Conservation (phyloP, 2,113 vertebrate species). For the Hippocampus guttulatus region DNA sequence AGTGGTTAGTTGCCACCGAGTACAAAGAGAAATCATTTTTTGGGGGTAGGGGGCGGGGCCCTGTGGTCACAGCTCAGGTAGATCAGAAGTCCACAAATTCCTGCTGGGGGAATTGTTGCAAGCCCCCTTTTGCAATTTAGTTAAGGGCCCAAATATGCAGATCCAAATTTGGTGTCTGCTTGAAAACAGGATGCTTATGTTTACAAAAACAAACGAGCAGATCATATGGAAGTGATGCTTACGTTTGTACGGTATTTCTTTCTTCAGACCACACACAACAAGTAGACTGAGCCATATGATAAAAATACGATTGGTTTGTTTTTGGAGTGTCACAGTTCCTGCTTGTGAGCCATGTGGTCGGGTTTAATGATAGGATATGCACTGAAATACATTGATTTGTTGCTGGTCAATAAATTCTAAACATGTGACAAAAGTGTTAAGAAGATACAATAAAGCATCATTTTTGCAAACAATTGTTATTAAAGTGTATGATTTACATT, state of each 20-base stretch:
- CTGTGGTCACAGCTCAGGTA: neutral
- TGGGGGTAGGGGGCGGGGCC: too few relatives aligned
- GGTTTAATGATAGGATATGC: neutral
- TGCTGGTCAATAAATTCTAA: constrained; percentile 54
- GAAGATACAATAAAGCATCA: neutral
- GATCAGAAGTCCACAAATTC: neutral
- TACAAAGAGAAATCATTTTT: too few relatives aligned
- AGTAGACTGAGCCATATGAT: constrained; percentile 3
- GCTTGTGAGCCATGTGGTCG: constrained; percentile 5
- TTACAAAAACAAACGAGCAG: constrained; percentile 39
- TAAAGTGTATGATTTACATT: neutral
- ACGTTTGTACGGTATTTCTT: neutral
- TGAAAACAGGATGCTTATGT: constrained; percentile 23
- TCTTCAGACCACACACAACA: neutral
- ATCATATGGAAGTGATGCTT: neutral
- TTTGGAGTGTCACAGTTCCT: constrained; percentile 35
- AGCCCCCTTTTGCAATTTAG: neutral
- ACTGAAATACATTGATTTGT: constrained; percentile 36
- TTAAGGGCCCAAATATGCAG: neutral
- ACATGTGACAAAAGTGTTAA: neutral
- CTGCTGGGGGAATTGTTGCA: neutral
- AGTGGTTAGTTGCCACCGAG: neutral
- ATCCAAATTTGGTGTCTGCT: constrained; percentile 1
- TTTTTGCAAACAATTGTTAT: neutral
- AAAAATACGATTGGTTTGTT: constrained; percentile 3